phyloP scores from a whole-genome alignment of 2,113 vertebrate species.

The Buteo buteo region DNA sequence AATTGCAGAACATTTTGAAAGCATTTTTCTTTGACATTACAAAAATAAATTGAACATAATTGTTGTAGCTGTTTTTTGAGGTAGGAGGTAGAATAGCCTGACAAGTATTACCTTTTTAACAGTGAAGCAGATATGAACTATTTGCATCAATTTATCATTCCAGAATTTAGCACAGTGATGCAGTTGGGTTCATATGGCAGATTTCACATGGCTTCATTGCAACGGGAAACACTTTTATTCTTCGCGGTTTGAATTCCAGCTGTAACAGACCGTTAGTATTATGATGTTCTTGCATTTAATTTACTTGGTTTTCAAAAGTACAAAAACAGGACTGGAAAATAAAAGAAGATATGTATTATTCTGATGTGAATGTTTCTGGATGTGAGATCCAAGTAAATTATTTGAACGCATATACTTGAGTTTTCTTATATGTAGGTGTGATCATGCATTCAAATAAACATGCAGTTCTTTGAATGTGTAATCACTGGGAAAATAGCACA shows the following conservation, averaged over 20 bases:
- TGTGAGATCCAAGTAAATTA: not conserved
- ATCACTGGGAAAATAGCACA: slow-evolving; percentile 30
- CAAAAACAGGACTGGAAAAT: not conserved
- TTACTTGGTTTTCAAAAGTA: not conserved
- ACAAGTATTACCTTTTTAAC: not conserved
- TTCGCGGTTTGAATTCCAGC: not conserved
- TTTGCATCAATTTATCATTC: not conserved
- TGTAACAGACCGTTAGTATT: not conserved
- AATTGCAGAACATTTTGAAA: not conserved
- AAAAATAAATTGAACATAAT: not conserved
- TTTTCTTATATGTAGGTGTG: slow-evolving; percentile 1
- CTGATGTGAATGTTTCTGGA: not conserved
- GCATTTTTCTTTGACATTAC: not conserved
- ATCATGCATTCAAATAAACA: slow-evolving; percentile 17
- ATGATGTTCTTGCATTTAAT: not conserved
- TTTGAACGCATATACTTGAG: not conserved
- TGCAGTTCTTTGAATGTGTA: slow-evolving; percentile 10
- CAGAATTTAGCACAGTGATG: not conserved
- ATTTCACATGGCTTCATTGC: not conserved
- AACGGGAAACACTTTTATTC: not conserved
- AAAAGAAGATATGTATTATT: not conserved
- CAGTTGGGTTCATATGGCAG: not conserved
- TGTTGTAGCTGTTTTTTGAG: not conserved
- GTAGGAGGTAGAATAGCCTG: not conserved
- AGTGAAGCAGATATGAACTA: not conserved